A percentile compares a stretch with the other conserved stretches of the same genome.
phyloP scores from a whole-genome alignment of 2,888 invertebrate genomes.

The Acronicta alni region DNA sequence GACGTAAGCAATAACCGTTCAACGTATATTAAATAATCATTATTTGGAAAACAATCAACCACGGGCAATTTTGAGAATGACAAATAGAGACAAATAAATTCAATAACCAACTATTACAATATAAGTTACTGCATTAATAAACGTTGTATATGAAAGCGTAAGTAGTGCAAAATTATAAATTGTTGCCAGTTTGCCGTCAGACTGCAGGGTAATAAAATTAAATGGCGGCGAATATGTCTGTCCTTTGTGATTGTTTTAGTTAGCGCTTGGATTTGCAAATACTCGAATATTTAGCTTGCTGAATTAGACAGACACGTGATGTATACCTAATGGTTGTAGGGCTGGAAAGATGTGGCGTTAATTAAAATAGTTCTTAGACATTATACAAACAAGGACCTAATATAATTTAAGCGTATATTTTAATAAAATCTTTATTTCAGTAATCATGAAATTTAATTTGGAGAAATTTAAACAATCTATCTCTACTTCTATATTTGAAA shows the following conservation, averaged over 20 bases:
- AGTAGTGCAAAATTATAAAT: slow-evolving; percentile 50
- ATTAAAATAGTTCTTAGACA: slow-evolving; percentile 37
- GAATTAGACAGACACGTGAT: slow-evolving; percentile 35
- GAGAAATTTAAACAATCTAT: neutral
- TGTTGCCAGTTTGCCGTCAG: slow-evolving; percentile 43
- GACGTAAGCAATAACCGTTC: slow-evolving; percentile 5
- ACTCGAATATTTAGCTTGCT: slow-evolving; percentile 21
- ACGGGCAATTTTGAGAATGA: slow-evolving; percentile 32
- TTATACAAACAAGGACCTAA: slow-evolving; percentile 7
- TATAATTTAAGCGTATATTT: neutral
- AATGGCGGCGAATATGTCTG: slow-evolving; percentile 50
- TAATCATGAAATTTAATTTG: neutral
- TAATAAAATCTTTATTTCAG: too few relatives aligned
- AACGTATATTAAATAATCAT: slow-evolving; percentile 4
- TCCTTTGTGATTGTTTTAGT: slow-evolving; percentile 53
- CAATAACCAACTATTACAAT: slow-evolving; percentile 25
- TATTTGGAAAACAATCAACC: slow-evolving; percentile 27
- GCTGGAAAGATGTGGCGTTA: slow-evolving; percentile 26
- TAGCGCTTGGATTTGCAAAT: slow-evolving; percentile 35
- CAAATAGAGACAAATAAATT: slow-evolving; percentile 44
- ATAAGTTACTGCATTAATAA: slow-evolving; percentile 40
- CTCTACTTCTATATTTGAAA: neutral
- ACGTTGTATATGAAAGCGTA: slow-evolving; percentile 29
- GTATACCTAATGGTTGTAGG: slow-evolving; percentile 23
- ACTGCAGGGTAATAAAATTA: slow-evolving; percentile 52